Evolutionary conservation across 2,113 vertebrate genomes (phyloP).

Genomic region (Promerops cafer): DNA sequence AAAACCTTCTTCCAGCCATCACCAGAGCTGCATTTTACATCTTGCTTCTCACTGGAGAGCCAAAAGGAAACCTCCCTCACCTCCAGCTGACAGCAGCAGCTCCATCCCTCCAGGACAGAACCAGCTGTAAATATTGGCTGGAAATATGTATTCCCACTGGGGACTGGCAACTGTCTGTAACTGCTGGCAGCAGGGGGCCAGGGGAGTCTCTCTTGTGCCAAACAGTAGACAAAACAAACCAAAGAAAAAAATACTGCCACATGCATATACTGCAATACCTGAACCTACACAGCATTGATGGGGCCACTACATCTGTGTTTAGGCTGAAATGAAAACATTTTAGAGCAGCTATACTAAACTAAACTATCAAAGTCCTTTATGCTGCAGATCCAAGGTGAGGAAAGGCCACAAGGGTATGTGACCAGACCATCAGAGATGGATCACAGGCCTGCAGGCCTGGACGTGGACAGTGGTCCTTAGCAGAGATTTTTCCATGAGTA

Average conservation of each 20-base stretch:
- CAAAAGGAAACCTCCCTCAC: not conserved
- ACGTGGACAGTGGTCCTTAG: accelerated
- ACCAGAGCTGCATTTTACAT: not conserved
- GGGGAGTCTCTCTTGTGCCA: not conserved
- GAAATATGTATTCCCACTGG: not conserved
- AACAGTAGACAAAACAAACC: not conserved
- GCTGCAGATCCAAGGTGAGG: not conserved
- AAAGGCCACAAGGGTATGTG: not conserved
- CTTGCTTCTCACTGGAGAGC: not conserved
- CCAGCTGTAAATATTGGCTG: not conserved
- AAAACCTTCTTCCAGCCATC: not conserved
- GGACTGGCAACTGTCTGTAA: not conserved
- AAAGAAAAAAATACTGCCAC: not conserved
- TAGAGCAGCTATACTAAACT: not conserved
- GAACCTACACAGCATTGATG: not conserved
- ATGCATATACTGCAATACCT: not conserved
- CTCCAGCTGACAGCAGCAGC: not conserved
- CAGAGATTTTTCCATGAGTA: not conserved
- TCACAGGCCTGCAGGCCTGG: not conserved
- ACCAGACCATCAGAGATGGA: not conserved
- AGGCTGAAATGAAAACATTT: not conserved
- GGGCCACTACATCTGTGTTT: not conserved
- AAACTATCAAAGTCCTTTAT: not conserved
- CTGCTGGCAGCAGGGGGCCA: not conserved
- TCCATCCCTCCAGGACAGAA: not conserved